A percentile compares a stretch with the other conserved stretches of the same genome.
phyloP scores from a whole-genome alignment of 2,888 invertebrate genomes.

The Patella ulyssiponensis region DNA sequence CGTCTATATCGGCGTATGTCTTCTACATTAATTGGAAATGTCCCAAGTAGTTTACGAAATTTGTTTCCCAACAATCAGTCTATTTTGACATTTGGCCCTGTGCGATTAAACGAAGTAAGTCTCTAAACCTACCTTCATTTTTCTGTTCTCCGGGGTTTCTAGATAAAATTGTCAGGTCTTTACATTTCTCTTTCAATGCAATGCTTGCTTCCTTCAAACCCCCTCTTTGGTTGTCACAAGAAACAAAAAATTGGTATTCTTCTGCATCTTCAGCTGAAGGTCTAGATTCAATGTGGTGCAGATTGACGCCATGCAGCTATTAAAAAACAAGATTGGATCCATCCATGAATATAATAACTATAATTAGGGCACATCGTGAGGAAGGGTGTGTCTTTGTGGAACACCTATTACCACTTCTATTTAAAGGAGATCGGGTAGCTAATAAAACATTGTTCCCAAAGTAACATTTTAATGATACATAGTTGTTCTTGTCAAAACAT shows the following conservation, averaged over 20 bases:
- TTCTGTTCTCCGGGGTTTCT: slow-evolving; percentile 77
- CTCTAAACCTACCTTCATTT: slow-evolving; percentile 34
- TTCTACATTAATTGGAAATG: too few relatives aligned
- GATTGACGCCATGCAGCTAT: slow-evolving; percentile 79
- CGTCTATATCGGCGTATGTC: too few relatives aligned
- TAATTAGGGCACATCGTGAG: neutral
- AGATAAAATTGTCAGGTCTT: slow-evolving; percentile 86
- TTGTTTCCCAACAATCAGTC: too few relatives aligned
- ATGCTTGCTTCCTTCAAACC: slow-evolving; percentile 81
- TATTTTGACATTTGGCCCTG: too few relatives aligned
- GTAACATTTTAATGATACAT: too few relatives aligned
- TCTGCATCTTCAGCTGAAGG: slow-evolving; percentile 85
- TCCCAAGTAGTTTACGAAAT: too few relatives aligned
- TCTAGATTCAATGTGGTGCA: slow-evolving; percentile 93
- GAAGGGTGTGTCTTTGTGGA: neutral
- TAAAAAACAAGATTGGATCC: too few relatives aligned
- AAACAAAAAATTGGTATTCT: slow-evolving; percentile 94
- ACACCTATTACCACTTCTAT: neutral
- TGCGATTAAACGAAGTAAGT: neutral
- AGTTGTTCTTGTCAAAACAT: too few relatives aligned
- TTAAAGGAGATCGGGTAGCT: neutral
- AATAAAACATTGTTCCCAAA: neutral
- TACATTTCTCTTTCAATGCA: slow-evolving; percentile 80
- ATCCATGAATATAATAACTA: too few relatives aligned
- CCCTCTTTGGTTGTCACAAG: slow-evolving; percentile 83